Evolutionary conservation across 2,113 vertebrate species (phyloP).

Genomic region (Callocephalon fimbriatum): DNA sequence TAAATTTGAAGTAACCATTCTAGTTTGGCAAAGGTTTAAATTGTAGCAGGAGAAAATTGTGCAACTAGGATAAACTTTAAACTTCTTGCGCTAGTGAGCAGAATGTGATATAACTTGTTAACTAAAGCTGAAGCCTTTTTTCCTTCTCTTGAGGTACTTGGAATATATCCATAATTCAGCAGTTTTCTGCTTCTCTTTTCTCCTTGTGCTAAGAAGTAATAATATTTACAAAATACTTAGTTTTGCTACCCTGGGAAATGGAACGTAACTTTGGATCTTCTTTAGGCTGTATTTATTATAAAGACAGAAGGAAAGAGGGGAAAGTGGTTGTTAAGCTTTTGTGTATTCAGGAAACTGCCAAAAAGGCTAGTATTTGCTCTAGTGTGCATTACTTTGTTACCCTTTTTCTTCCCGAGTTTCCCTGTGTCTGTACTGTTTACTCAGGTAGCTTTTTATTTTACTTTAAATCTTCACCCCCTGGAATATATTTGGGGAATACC

Average conservation of each 20-base stretch:
- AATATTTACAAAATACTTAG: background rate
- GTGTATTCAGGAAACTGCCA: background rate
- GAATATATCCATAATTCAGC: background rate
- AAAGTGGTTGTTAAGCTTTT: background rate
- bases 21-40: background rate
- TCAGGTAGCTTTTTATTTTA: background rate
- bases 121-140: conserved; percentile 8
- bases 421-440: background rate
- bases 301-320: background rate
- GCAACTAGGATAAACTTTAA: conserved; percentile 34
- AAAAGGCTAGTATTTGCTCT: background rate
- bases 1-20: conserved; percentile 50
- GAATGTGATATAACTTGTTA: background rate
- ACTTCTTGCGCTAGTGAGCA: background rate
- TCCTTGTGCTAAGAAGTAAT: background rate
- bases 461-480: background rate
- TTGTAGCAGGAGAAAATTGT: conserved; percentile 31
- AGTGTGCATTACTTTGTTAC: background rate
- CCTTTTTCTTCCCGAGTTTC: background rate
- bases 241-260: background rate
- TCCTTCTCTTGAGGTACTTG: conserved; percentile 8
- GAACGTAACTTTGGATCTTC: background rate
- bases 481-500: background rate
- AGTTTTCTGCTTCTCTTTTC: background rate
- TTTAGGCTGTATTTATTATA: background rate